phyloP scores from a whole-genome alignment of 2,113 vertebrate genomes.

The Petromus typicus region DNA sequence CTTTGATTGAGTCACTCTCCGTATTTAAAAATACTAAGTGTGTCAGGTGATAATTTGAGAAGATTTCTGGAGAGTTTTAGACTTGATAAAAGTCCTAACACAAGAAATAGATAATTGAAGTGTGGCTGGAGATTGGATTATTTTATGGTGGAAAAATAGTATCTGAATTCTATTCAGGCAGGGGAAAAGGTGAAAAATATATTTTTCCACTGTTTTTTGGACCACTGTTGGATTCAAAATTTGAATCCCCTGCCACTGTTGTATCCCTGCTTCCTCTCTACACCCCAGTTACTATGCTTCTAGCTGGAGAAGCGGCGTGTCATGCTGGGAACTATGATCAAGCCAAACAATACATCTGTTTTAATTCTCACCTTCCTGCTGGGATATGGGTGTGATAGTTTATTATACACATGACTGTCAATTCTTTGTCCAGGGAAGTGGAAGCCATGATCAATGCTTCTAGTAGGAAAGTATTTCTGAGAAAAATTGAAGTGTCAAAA shows the following conservation, averaged over 20 bases:
- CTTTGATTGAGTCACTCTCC: background rate
- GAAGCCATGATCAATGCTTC: constrained; percentile 20
- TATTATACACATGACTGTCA: constrained; percentile 20
- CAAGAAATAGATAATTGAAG: background rate
- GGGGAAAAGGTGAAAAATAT: background rate
- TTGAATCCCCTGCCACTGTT: background rate
- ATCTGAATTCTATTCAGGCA: background rate
- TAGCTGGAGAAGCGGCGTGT: no score
- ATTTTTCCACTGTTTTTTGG: background rate
- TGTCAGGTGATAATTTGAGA: background rate
- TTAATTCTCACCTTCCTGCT: background rate
- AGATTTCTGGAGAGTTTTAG: background rate
- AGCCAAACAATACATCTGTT: background rate
- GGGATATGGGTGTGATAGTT: background rate
- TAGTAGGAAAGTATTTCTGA: constrained; percentile 39
- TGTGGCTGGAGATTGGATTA: background rate
- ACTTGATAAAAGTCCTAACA: background rate
- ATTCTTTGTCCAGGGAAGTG: background rate
- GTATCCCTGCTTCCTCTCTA: background rate
- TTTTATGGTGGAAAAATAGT: background rate
- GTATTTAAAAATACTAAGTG: background rate
- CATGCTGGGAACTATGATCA: background rate
- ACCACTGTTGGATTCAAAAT: constrained; percentile 30
- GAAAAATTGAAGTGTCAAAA: constrained; percentile 54
- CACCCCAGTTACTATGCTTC: background rate